Conservation (phyloP, 2,113 vertebrate genomes). For the Physeter macrocephalus region DNA sequence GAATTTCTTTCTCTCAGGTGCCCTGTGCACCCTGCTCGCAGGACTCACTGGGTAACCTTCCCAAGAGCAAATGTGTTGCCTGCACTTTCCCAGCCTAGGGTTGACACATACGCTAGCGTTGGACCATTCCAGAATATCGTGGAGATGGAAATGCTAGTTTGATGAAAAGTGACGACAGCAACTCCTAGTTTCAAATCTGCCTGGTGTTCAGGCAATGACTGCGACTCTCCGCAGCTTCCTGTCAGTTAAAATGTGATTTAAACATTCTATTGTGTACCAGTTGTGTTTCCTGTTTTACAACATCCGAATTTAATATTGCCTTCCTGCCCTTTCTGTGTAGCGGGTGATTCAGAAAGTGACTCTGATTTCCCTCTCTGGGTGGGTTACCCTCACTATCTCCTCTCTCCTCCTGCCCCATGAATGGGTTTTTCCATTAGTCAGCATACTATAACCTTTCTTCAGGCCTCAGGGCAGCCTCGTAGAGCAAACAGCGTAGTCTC, state of each 20-base stretch:
- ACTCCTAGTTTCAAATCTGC: neutral
- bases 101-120: neutral
- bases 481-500: neutral
- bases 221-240: neutral
- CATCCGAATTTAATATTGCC: neutral
- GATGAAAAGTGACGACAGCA: neutral
- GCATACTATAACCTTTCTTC: neutral
- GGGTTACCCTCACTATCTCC: neutral
- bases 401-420: neutral
- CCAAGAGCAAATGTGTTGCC: neutral
- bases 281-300: slow-evolving; percentile 36
- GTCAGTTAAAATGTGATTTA: slow-evolving; percentile 40
- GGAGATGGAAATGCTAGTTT: slow-evolving; percentile 12
- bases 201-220: neutral
- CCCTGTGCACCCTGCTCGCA: neutral
- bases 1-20: slow-evolving; percentile 13
- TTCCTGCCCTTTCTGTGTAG: slow-evolving; percentile 32
- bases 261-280: slow-evolving; percentile 37
- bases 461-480: neutral
- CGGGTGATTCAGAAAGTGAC: slow-evolving; percentile 6
- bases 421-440: neutral
- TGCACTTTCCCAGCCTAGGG: neutral
- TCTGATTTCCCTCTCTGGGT: neutral
- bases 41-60: neutral
- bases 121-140: neutral